Evolutionary conservation across 1,140 invertebrate species (phyloP).

Genomic region (Temnothorax nylanderi): DNA sequence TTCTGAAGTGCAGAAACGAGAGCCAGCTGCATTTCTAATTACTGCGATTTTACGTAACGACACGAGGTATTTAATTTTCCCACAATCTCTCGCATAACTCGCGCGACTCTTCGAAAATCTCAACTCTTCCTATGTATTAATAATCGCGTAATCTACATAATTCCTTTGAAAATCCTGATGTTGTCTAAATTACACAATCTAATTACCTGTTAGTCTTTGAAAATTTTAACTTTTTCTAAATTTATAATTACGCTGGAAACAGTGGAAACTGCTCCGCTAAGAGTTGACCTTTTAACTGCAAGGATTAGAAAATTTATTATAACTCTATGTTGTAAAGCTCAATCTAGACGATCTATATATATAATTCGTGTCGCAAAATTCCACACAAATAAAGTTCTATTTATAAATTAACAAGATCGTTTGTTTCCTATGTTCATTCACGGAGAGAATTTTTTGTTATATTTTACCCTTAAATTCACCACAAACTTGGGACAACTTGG

Average conservation of each 20-base stretch:
- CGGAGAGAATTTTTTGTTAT: no score
- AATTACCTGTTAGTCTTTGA: background rate
- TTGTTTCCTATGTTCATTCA: background rate
- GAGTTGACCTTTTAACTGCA: background rate
- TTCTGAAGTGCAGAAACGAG: conserved; percentile 15
- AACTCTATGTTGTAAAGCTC: background rate
- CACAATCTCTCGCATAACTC: background rate
- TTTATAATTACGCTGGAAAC: background rate
- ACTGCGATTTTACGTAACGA: background rate
- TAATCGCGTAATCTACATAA: background rate
- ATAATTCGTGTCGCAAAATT: background rate
- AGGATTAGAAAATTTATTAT: background rate
- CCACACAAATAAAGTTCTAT: background rate
- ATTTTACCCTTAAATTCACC: no score
- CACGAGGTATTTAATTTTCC: background rate
- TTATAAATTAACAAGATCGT: background rate
- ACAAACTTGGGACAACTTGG: no score
- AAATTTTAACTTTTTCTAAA: background rate
- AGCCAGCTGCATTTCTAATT: conserved; percentile 10
- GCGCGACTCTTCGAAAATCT: background rate
- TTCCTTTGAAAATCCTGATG: background rate
- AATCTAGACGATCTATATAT: background rate
- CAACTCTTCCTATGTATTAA: background rate
- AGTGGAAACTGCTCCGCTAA: background rate
- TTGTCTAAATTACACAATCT: background rate